Evolutionary conservation across 1,140 invertebrate species (phyloP).

Genomic region (Drosophila setifemur): DNA sequence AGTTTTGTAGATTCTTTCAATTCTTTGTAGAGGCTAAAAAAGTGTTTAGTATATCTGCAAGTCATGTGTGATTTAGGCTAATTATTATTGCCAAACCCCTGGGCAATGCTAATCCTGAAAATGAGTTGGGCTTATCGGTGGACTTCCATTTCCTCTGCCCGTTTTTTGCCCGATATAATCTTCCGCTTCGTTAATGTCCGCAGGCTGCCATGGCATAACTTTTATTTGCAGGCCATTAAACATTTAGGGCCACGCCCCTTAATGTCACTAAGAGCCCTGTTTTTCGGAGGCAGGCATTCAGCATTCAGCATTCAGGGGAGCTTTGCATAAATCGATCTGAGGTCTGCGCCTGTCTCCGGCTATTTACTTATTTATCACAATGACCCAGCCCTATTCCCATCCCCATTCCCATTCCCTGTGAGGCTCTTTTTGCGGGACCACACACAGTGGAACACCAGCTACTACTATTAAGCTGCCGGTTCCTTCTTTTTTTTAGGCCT

Average conservation of each 20-base stretch:
- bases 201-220: slow-evolving; percentile 35
- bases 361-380: slow-evolving; percentile 78
- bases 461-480: too few species aligned
- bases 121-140: slow-evolving; percentile 37
- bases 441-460: slow-evolving; percentile 49
- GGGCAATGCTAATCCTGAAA: background rate
- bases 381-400: slow-evolving; percentile 65
- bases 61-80: slow-evolving; percentile 33
- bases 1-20: too few species aligned
- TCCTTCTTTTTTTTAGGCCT: slow-evolving; percentile 31
- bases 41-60: background rate
- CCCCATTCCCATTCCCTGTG: slow-evolving; percentile 26
- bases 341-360: slow-evolving; percentile 50
- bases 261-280: slow-evolving; percentile 64
- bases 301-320: background rate
- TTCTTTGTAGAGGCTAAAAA: too few species aligned
- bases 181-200: slow-evolving; percentile 52
- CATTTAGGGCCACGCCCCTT: slow-evolving; percentile 66
- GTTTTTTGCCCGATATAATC: slow-evolving; percentile 32
- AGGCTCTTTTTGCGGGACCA: slow-evolving; percentile 50
- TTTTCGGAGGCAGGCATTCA: background rate
- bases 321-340: slow-evolving; percentile 72
- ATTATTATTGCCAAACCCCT: slow-evolving; percentile 5
- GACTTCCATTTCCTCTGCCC: slow-evolving; percentile 33
- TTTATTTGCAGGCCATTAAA: slow-evolving; percentile 61